Evolutionary conservation across 2,888 invertebrate species (phyloP).

Genomic region (Agelastica alni): DNA sequence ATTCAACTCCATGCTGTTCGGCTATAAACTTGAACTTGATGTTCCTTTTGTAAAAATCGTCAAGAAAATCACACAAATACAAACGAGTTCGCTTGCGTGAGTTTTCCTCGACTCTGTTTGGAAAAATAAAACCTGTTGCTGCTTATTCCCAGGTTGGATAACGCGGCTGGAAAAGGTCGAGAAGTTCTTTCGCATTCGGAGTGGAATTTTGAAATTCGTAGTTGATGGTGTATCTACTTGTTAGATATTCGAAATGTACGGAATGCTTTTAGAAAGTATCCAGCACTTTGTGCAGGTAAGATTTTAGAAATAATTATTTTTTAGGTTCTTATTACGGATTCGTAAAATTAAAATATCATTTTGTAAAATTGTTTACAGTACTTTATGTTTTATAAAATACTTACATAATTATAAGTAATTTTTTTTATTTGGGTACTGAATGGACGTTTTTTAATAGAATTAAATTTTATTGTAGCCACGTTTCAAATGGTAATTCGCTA

Average conservation of each 20-base stretch:
- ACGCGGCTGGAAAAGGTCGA: background rate
- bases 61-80: background rate
- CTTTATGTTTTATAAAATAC: no score
- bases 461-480: no score
- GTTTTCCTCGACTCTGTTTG: conserved; percentile 1
- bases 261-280: conserved; percentile 67
- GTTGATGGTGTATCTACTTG: no score
- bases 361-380: no score
- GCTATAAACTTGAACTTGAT: conserved; percentile 4
- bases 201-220: background rate
- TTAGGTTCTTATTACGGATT: no score
- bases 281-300: conserved; percentile 66
- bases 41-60: background rate
- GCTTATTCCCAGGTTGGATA: background rate
- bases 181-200: no score
- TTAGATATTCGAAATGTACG: conserved; percentile 66
- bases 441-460: no score
- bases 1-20: background rate
- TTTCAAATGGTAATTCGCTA: no score
- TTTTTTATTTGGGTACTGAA: no score
- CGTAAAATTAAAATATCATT: no score
- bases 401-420: no score
- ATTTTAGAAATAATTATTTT: background rate
- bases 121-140: conserved; percentile 2
- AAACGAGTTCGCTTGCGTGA: conserved; percentile 11